phyloP scores from a whole-genome alignment of 2,113 vertebrate genomes.

The Ardeotis arabs region DNA sequence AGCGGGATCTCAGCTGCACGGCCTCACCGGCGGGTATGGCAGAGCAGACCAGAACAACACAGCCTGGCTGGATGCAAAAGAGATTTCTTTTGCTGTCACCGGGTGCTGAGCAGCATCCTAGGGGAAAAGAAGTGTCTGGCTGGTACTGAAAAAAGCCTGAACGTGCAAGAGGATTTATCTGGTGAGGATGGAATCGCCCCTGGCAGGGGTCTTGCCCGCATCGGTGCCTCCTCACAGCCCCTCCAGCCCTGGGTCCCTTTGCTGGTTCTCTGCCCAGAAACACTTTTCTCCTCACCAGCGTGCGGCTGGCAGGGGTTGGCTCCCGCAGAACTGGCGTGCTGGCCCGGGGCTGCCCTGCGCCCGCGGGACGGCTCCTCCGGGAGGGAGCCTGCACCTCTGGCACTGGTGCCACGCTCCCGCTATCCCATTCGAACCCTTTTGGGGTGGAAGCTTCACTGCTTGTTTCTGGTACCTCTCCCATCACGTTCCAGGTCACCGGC shows the following conservation, averaged over 20 bases:
- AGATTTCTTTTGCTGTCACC: not conserved
- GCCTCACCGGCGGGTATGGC: accelerated
- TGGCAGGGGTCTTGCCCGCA: not conserved
- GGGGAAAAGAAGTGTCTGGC: not conserved
- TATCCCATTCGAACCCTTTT: not conserved
- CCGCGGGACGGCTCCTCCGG: not conserved
- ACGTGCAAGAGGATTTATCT: not conserved
- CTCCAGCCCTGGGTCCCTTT: not conserved
- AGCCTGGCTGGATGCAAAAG: not conserved
- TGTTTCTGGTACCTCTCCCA: not conserved
- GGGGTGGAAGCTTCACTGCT: not conserved
- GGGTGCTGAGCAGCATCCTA: not conserved
- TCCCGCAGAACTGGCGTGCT: not conserved
- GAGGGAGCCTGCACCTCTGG: not conserved
- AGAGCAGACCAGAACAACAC: not conserved
- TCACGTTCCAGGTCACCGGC: not conserved
- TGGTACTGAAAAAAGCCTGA: not conserved
- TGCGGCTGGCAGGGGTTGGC: not conserved
- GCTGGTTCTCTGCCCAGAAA: conserved; percentile 19
- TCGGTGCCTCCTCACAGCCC: not conserved
- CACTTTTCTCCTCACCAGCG: not conserved
- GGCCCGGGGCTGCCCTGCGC: not conserved
- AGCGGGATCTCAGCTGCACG: accelerated
- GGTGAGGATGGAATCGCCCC: not conserved
- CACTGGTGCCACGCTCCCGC: accelerated